Evolutionary conservation across 2,888 invertebrate genomes (phyloP), one percentile per base, ranked within the genome.

Genomic region (Tribolium freemani): DNA sequence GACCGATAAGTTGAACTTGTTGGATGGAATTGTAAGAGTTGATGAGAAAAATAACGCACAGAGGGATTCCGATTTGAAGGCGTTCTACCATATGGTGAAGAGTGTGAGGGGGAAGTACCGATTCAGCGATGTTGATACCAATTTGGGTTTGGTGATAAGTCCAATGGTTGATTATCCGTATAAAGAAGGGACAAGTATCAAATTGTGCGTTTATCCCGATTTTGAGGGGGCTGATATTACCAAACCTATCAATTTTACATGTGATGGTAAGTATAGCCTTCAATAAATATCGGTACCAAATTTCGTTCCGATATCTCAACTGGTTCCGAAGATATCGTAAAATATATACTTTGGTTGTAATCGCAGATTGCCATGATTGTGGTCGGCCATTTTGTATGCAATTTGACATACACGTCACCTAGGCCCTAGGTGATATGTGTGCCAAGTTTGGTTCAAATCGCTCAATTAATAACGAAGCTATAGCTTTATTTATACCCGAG

Each of bases 101-200:
- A 91, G 92, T 76, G 89, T 96, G 31, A 89, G 96, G 91, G 93
- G 89, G 86, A 91, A 92, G 80, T 97, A 94, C 86, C 88, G 90
- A 0, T 90, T 93, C 82, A 90, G 92, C 61, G 94, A 97, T 85
- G 89, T 90, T 13, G 89, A 88, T 70, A 94, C 95, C 9, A 98
- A 98, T 88, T 91, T 94, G 46, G 98, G 98, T 0, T 92, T 96
- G 82, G 93, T 98, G 71, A 91, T 96, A 75, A 97, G 97, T 77
- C 93, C 96, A 0, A 92, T 95, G 82, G 93, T 96, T 77, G 93
- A 94, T 77, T 94, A 93, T 83, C 90, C 91, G 77, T 94, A 95
- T 85, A 87, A 88, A 16, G 91, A 91, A 72, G 91, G 93, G 76
- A 94, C 96, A 58, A 97, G 96, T 85, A 94, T 98, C 78, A 97